Base-by-base conservation (phyloP, 2,888 invertebrate species). In the Rhabditoides inermis region DNA sequence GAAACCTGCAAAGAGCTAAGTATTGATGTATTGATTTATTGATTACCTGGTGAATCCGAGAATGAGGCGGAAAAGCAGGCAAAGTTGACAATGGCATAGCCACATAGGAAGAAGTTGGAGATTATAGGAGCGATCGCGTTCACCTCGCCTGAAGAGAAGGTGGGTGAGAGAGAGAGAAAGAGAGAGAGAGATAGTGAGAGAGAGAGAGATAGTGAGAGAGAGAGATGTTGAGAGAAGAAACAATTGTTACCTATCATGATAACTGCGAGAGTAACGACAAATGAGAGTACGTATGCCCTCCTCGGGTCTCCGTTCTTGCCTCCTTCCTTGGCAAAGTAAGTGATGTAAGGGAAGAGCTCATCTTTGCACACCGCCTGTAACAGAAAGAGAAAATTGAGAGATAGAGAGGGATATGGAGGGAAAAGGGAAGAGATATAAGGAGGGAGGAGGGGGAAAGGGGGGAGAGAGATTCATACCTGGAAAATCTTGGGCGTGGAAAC, bases 1-100 rank as follows among this genome's bases (percentile, higher is more conserved):
- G 47, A 76, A 76, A 26, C 76, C 73, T 73, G 26, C 4, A 45
- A n/a, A 26, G 4, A 30, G 6, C 7, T 7, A n/a, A 3, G 2
- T n/a, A 32, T 18, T 25, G 7, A n/a, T 6, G 10, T 20, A 12
- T 18, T 22, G 18, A 12, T 15, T 23, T 20, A n/a, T 22, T 23
- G 22, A 46, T 18, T 20, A 51, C 79, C 80, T n/a, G 79, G 79
- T 36, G 78, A 78, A 69, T 85, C 86, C 10, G 86, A 87, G 63
- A 89, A 81, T 60, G 88, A 88, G 28, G 90, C 90, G 80, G 90
- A 90, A 79, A 90, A 90, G 39, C 90, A 90, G 44, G 89, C 88
- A 77, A 89, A 90, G 80, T 90, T 90, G 64, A 90, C 88, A 55
- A 90, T 82, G 54, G 88, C 88, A 74, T 90, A 90, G 28, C 90